Evolutionary conservation across 1,140 invertebrate genomes (phyloP), one percentile per base, ranked within the genome.

Genomic region (Lasaia peninsularis): DNA sequence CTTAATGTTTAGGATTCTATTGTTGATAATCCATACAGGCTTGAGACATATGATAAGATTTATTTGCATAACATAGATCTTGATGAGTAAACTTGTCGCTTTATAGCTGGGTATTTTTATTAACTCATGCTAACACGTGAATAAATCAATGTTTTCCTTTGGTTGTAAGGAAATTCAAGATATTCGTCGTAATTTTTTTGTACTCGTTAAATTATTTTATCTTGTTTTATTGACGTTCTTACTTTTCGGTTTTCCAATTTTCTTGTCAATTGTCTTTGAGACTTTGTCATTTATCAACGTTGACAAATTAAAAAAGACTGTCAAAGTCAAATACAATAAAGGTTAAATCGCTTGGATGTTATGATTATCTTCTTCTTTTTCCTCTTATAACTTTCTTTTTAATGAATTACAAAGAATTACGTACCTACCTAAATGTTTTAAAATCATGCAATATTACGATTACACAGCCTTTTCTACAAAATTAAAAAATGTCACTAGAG

Each of bases 231-330:
- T 35, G 34, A 35, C 34, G 34, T 35, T 35, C 12, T 11, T 18
- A 49, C 51, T 28, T 52, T 52, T 33, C 51, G 18, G 18, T 52
- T 52, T 52, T 34, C 9, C 8, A 34, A 34, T 33, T 34, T 18
- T n/a, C n/a, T n/a, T 34, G 32, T 33, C 32, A 52, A 52, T 35
- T 52, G 51, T 34, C 58, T 33, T 10, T n/a, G n/a, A n/a, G n/a
- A n/a, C n/a, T n/a, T 28, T 28, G 24, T 24, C 24, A 24, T 2
- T 24, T 24, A 24, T 24, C 24, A 24, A 24, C 24, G 7, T 21
- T 59, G 12, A 20, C 37, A 11, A n/a, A 52, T 1, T 2, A 11
- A 37, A 28, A 6, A 4, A 4, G 8, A 28, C 1, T 28, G 24
- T 28, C 24, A 28, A n/a, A n/a, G n/a, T n/a, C n/a, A n/a, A n/a